Evolutionary conservation across 2,113 vertebrate species (phyloP), one percentile per base, ranked within the genome.

Genomic region (Nerophis ophidion): DNA sequence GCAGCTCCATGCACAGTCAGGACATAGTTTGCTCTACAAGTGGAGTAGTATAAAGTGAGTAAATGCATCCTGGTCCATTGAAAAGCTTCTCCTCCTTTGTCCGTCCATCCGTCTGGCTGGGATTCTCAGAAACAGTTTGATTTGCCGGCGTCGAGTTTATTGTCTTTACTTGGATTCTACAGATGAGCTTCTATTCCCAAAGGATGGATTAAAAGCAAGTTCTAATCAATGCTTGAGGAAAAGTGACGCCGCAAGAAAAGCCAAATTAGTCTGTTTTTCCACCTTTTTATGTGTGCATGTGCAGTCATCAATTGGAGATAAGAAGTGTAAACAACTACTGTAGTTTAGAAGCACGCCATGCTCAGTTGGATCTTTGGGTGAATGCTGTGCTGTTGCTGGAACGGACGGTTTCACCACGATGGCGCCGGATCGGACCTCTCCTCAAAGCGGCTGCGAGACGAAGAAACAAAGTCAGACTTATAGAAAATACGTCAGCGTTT

Each of bases 361-460:
- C 51, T 90, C 92, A 78, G 60, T 61, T 12, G 3, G 84, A 89
- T 91, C 85, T 92, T 81, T 91, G 89, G 68, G 72, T 65, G 91
- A 91, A 91, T 87, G 90, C 57, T 76, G 88, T 68, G 89, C 71
- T 58, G 13, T 57, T 65, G 89, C 86, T 88, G 84, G 49, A 91
- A 93, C 88, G 90, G 86, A 46, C 84, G 89, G 81, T 86, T 92
- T 91, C 70, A 82, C 80, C 81, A 81, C 50, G 77, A 80, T 87
- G 82, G 74, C 76, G 88, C 79, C 86, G 72, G 63, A 86, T 81
- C n/a, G 78, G 79, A 14, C 74, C 42, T 17, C 87, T 83, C 86
- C 90, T 95, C 92, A 94, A 80, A 92, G 91, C 60, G 90, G 90
- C 96, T 98, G 88, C 66, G 91, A 16, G 26, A 55, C 26, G 26